Evolutionary conservation across 2,888 invertebrate genomes (phyloP), one percentile per base, ranked within the genome.

Genomic region (Alsophila aescularia): DNA sequence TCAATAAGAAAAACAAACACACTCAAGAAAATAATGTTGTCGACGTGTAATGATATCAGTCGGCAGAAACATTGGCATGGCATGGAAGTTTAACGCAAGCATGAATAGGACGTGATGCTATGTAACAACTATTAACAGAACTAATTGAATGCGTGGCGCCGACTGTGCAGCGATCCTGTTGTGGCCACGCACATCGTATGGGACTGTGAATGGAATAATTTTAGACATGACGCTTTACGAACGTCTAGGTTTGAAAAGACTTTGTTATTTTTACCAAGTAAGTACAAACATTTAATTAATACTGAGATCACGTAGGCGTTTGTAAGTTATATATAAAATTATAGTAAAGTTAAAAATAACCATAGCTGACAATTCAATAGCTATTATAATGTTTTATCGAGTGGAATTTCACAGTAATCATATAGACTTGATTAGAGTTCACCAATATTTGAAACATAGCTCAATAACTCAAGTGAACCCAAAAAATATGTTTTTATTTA

Each of bases 61-160:
- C 43, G 39, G 44, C 53, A 51, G 50, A 35, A 37, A 54, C 37
- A 55, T 39, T 41, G 34, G 21, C 51, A 32, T 32, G 39, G 34
- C 27, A 42, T 13, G 42, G 41, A 47, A 45, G 15, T 42, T 54
- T 44, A 54, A 64, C 62, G 47, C 62, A 66, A 67, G 59, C 67
- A 63, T 71, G 67, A 67, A 68, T 68, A 70, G 69, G 68, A 70
- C 75, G 70, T 73, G 70, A 72, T 69, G 66, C 71, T 73, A 74
- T 69, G 71, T 67, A 62, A 64, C 60, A 63, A 63, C 52, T 62
- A 70, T 66, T 74, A 81, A 73, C 73, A 73, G 70, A 71, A 70
- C 77, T 79, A 81, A 82, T 81, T 78, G 64, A 75, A 77, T 70
- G 75, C 74, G 70, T 71, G 64, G 67, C 69, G 47, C 41, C 48